These are phyloP conservation scores for Rhagoletis pomonella DNA, from an alignment of 1,140 invertebrate species.

Conservation along the genomic window DNA sequence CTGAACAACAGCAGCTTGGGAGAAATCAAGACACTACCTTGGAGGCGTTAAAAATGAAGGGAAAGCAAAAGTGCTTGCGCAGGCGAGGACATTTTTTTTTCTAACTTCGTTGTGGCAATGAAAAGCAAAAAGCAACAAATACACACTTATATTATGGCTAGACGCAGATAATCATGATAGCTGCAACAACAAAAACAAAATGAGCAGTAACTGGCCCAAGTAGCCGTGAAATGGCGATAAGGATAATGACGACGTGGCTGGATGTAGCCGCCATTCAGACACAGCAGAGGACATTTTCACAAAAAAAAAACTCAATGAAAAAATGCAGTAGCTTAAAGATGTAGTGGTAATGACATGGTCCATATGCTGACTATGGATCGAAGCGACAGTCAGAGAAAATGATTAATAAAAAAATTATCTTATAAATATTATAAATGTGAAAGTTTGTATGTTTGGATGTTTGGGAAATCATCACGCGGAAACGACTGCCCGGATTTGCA, in stretches of 20 bases:
- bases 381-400: background rate
- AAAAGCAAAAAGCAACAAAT: background rate
- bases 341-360: no score
- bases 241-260: background rate
- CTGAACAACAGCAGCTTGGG: background rate
- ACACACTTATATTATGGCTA: background rate
- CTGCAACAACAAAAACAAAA: background rate
- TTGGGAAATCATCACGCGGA: no score
- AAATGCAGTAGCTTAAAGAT: background rate
- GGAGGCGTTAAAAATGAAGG: conserved; percentile 1
- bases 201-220: background rate
- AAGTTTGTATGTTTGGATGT: no score
- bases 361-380: background rate
- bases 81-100: background rate
- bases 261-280: background rate
- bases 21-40: background rate
- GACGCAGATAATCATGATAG: conserved; percentile 6
- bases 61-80: conserved; percentile 26
- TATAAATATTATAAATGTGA: no score
- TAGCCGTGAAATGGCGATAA: conserved; percentile 4
- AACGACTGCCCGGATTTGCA: no score
- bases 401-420: no score
- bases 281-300: background rate
- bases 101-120: background rate
- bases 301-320: background rate